Evolutionary conservation across 2,113 vertebrate genomes (phyloP).

Genomic region (Turdus rufiventris): DNA sequence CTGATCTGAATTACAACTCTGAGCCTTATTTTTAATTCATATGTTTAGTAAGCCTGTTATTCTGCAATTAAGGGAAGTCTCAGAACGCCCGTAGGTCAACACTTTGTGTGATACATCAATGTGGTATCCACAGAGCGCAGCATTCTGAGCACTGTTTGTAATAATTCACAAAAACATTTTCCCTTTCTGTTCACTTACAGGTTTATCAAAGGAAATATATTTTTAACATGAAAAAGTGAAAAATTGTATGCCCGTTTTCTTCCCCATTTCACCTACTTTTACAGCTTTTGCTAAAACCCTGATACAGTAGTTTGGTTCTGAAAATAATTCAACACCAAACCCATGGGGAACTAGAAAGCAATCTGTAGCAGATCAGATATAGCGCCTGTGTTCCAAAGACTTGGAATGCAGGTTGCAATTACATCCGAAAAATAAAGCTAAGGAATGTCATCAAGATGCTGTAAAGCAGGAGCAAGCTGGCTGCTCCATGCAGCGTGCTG

Average conservation of each 20-base stretch:
- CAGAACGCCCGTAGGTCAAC: not conserved
- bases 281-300: not conserved
- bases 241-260: not conserved
- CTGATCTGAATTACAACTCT: constrained; percentile 34
- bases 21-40: not conserved
- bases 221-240: not conserved
- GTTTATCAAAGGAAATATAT: not conserved
- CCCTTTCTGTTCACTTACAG: not conserved
- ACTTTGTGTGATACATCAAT: not conserved
- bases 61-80: constrained; percentile 6
- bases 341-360: not conserved
- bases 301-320: not conserved
- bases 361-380: not conserved
- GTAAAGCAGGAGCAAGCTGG: not conserved
- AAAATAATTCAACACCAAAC: constrained; percentile 9
- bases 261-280: not conserved
- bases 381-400: not conserved
- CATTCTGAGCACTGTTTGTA: not conserved
- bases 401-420: not conserved
- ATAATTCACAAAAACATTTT: not conserved
- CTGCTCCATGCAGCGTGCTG: not conserved
- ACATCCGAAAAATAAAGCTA: not conserved
- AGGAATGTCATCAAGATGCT: not conserved
- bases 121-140: not conserved
- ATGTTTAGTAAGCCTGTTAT: not conserved